These are phyloP conservation scores for Gonatopus flavifemur DNA, from an alignment of 1,140 invertebrate genomes.

Conservation along the genomic window DNA sequence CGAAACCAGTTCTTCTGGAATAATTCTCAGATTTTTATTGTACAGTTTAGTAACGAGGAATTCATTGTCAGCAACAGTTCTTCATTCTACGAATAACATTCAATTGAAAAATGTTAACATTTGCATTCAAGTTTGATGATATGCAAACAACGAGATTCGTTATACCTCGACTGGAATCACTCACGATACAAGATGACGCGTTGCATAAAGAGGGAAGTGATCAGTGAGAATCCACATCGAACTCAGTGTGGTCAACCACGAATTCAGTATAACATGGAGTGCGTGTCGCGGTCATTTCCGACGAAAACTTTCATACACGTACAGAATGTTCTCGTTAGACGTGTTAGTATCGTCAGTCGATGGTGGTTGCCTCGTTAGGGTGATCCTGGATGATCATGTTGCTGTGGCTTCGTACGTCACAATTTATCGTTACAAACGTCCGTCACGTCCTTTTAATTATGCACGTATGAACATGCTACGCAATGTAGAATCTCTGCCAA, in stretches of 20 bases:
- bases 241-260: slow-evolving; percentile 28
- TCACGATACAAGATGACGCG: too few relatives aligned
- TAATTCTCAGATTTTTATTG: too few relatives aligned
- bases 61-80: too few relatives aligned
- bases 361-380: slow-evolving; percentile 22
- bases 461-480: slow-evolving; percentile 27
- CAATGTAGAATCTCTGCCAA: too few relatives aligned
- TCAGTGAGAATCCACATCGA: slow-evolving; percentile 12
- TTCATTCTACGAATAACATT: too few relatives aligned
- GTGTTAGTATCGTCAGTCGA: too few relatives aligned
- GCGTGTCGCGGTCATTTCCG: slow-evolving; percentile 37
- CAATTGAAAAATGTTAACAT: too few relatives aligned
- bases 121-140: neutral
- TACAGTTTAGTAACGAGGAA: too few relatives aligned
- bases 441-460: slow-evolving; percentile 37
- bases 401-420: slow-evolving; percentile 37
- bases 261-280: slow-evolving; percentile 27
- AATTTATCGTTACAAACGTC: slow-evolving; percentile 30
- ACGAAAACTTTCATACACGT: slow-evolving; percentile 27
- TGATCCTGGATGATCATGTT: slow-evolving; percentile 29
- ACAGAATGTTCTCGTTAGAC: too few relatives aligned
- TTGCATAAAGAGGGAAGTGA: too few relatives aligned
- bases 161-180: too few relatives aligned
- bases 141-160: neutral
- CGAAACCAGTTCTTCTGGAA: too few relatives aligned